These are phyloP conservation scores for Cyrtorhinus lividipennis DNA, from an alignment of 1,140 invertebrate genomes.

Conservation along the genomic window DNA sequence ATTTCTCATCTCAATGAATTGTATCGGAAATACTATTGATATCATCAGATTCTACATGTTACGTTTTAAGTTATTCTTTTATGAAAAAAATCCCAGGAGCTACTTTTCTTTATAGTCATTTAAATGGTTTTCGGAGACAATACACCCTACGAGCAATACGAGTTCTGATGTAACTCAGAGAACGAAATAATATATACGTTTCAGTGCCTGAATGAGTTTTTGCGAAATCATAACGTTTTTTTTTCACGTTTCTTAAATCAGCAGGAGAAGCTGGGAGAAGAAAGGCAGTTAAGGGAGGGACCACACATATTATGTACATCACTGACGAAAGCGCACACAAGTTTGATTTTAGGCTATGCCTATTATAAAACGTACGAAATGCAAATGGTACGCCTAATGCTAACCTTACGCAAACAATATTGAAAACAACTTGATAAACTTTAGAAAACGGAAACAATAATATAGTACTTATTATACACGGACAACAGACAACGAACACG, in stretches of 20 bases:
- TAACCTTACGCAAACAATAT: conserved; percentile 11
- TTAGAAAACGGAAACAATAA: background rate
- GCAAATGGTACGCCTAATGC: conserved; percentile 22
- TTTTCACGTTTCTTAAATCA: background rate
- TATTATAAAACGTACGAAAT: conserved; percentile 19
- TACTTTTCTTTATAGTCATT: no score
- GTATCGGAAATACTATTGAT: no score
- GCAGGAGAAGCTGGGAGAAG: background rate
- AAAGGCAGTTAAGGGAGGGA: background rate
- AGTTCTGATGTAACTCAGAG: no score
- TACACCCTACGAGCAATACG: no score
- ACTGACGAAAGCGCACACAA: background rate
- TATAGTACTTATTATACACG: background rate
- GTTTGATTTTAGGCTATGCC: background rate
- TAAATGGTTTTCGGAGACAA: no score
- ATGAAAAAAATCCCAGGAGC: no score
- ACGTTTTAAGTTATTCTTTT: no score
- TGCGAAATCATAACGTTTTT: background rate
- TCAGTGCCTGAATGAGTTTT: background rate
- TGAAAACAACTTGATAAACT: conserved; percentile 13
- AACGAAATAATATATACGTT: background rate
- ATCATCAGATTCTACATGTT: no score
- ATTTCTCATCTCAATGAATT: no score
- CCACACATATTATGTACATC: conserved; percentile 1
- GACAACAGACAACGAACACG: conserved; percentile 1